Percentiles rank a stretch among this genome's conserved stretches.
Evolutionary conservation across 2,888 invertebrate genomes (phyloP).

Genomic region (Epinotia ramella): DNA sequence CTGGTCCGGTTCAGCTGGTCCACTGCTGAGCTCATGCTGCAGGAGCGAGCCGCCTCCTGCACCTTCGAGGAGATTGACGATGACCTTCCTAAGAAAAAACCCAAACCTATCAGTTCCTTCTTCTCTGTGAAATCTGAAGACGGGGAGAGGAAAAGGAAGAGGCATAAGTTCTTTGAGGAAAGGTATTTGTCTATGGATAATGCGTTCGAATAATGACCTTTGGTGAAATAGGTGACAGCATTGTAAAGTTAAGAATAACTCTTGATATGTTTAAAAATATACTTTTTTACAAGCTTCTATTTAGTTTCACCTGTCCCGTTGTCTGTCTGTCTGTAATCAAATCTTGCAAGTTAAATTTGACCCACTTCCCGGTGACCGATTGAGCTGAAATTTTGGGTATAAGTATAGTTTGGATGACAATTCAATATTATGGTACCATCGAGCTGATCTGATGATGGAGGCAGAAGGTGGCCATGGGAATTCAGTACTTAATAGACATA

Average conservation of each 20-base stretch:
- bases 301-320: no score
- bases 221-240: neutral
- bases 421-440: no score
- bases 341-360: no score
- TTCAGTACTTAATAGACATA: no score
- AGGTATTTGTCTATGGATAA: constrained; percentile 85
- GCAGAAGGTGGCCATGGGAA: no score
- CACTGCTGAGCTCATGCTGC: constrained; percentile 93
- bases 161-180: constrained; percentile 88
- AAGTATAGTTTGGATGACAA: no score
- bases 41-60: constrained; percentile 89
- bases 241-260: neutral
- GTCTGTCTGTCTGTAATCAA: no score
- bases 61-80: constrained; percentile 89
- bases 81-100: constrained; percentile 71
- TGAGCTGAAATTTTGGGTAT: no score
- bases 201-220: constrained; percentile 69
- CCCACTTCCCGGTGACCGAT: no score
- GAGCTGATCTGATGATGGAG: no score
- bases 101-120: constrained; percentile 86
- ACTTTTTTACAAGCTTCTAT: no score
- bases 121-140: constrained; percentile 71
- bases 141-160: constrained; percentile 75
- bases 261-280: no score
- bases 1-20: constrained; percentile 99